Evolutionary conservation across 2,888 invertebrate species (phyloP).

Genomic region (Pterostichus madidus): DNA sequence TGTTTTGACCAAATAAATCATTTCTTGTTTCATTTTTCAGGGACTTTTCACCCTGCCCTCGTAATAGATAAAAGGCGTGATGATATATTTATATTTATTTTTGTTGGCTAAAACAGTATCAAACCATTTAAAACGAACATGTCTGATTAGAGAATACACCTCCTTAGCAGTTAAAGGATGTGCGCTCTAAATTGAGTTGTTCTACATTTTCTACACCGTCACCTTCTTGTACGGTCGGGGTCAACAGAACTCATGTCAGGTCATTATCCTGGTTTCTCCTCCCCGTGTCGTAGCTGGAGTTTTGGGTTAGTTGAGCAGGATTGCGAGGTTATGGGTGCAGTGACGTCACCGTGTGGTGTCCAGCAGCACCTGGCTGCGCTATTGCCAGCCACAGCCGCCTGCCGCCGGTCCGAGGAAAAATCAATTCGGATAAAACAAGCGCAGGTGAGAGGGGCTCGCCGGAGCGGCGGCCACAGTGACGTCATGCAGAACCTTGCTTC

Average conservation of each 20-base stretch:
- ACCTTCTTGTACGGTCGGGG: not conserved
- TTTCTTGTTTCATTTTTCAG: no score
- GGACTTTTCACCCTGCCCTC: no score
- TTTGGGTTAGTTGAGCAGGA: conserved; percentile 1
- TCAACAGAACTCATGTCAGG: not conserved
- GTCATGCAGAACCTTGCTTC: not conserved
- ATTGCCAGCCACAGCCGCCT: conserved; percentile 13
- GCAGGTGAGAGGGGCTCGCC: conserved; percentile 42
- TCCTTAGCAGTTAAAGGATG: no score
- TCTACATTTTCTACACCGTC: not conserved
- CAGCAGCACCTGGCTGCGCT: conserved; percentile 42
- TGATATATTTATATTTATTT: no score
- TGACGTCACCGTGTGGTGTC: conserved; percentile 23
- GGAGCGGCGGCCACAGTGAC: conserved; percentile 26
- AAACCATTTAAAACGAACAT: no score
- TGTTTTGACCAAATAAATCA: no score
- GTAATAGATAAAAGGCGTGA: no score
- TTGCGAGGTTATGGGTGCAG: not conserved
- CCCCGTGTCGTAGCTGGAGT: not conserved
- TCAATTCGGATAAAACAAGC: conserved; percentile 63
- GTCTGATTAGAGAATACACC: no score
- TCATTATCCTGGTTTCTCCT: conserved; percentile 9
- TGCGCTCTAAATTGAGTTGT: no score
- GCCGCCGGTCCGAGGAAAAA: conserved; percentile 31
- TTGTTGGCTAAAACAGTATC: no score